A percentile compares a stretch with the other conserved stretches of the same genome.
phyloP scores from a whole-genome alignment of 2,888 invertebrate genomes.

The Scaptodrosophila latifasciaeformis region DNA sequence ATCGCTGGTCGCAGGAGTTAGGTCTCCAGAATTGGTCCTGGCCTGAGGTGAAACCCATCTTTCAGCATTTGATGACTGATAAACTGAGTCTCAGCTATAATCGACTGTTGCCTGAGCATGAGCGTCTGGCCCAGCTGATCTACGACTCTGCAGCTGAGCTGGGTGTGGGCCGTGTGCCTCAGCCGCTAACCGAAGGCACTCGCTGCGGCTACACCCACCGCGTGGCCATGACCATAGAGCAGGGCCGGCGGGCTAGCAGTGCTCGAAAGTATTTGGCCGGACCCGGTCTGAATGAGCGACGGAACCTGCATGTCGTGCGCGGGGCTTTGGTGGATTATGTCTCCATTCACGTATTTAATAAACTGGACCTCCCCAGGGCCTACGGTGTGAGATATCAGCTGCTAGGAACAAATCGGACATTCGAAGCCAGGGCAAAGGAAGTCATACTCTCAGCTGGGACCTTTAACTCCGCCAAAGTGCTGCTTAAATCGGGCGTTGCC shows the following conservation, averaged over 20 bases:
- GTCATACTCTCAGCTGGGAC: slow-evolving; percentile 60
- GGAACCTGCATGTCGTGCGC: slow-evolving; percentile 56
- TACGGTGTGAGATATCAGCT: slow-evolving; percentile 41
- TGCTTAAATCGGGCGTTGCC: slow-evolving; percentile 61
- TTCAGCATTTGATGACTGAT: slow-evolving; percentile 76
- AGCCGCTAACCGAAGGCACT: slow-evolving; percentile 77
- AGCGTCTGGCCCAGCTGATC: slow-evolving; percentile 75
- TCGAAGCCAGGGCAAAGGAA: slow-evolving; percentile 46
- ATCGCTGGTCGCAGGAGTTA: slow-evolving; percentile 76
- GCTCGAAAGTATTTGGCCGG: slow-evolving; percentile 78
- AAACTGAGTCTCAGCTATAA: slow-evolving; percentile 74
- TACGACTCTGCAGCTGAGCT: slow-evolving; percentile 79
- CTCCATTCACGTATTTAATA: slow-evolving; percentile 11
- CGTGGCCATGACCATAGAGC: slow-evolving; percentile 77
- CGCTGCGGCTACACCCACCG: slow-evolving; percentile 77
- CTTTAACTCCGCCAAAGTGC: slow-evolving; percentile 55
- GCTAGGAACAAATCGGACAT: slow-evolving; percentile 5
- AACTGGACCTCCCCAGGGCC: slow-evolving; percentile 8
- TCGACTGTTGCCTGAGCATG: slow-evolving; percentile 37
- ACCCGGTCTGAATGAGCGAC: slow-evolving; percentile 25
- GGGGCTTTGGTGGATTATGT: slow-evolving; percentile 42
- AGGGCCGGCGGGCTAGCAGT: slow-evolving; percentile 78
- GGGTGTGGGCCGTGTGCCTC: slow-evolving; percentile 79
- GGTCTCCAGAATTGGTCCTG: slow-evolving; percentile 79
- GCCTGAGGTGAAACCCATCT: slow-evolving; percentile 75